These are phyloP conservation scores for Alca torda DNA, from an alignment of 2,797 vertebrate genomes.

Conservation along the genomic window DNA sequence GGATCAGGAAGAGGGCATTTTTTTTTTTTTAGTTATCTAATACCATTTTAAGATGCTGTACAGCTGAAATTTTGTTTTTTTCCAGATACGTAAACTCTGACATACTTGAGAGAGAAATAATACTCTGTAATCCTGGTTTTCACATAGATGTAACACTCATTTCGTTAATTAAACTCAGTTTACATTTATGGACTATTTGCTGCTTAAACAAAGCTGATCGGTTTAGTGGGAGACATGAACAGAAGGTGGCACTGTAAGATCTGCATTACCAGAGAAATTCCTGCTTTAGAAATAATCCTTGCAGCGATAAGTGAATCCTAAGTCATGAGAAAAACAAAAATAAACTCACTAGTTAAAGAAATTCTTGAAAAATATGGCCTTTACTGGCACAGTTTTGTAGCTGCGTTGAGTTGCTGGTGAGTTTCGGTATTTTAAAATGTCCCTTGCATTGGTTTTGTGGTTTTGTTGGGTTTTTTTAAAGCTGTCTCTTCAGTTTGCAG, in stretches of 20 bases:
- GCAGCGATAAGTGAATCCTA: neutral
- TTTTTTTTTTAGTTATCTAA: neutral
- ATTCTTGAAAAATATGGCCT: neutral
- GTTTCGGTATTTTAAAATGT: neutral
- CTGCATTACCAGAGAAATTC: neutral
- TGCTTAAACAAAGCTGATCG: neutral
- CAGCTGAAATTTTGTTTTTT: neutral
- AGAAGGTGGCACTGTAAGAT: constrained; percentile 10
- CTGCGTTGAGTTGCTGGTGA: neutral
- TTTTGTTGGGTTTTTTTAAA: neutral
- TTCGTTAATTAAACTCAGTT: neutral
- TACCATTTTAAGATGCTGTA: neutral
- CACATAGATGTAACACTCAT: neutral
- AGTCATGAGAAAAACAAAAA: neutral
- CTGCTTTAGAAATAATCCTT: neutral
- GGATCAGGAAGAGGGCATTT: neutral
- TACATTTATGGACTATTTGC: neutral
- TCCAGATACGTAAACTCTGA: neutral
- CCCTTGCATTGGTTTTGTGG: neutral
- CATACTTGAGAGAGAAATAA: neutral
- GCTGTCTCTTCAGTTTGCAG: neutral
- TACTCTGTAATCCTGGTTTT: neutral
- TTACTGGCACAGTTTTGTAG: neutral
- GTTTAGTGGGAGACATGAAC: neutral
- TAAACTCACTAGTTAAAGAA: neutral